Evolutionary conservation across 2,113 vertebrate genomes (phyloP).

Genomic region (Empidonax alnorum): DNA sequence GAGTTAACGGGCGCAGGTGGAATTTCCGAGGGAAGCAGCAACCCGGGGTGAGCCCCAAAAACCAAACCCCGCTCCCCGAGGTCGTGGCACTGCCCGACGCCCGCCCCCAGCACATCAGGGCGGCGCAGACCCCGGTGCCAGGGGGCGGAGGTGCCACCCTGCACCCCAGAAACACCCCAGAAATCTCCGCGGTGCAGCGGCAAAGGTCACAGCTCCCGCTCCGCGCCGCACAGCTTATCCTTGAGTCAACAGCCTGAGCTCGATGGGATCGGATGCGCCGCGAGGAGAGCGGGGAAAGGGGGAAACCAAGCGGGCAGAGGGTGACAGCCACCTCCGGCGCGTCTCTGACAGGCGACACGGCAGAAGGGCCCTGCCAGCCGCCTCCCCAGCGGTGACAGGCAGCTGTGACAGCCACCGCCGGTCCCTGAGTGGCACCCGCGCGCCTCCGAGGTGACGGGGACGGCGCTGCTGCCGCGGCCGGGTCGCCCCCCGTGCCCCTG

Average conservation of each 20-base stretch:
- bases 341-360: constrained; percentile 50
- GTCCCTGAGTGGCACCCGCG: constrained; percentile 26
- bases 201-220: neutral
- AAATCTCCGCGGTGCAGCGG: accelerated
- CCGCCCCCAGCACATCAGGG: neutral
- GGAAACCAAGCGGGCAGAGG: neutral
- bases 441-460: neutral
- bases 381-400: constrained; percentile 18
- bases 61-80: neutral
- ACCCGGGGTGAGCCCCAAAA: neutral
- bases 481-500: neutral
- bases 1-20: neutral
- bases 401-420: constrained; percentile 24
- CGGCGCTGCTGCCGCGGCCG: neutral
- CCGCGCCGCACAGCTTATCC: neutral
- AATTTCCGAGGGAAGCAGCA: neutral
- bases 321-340: neutral
- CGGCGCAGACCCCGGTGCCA: accelerated
- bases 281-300: neutral
- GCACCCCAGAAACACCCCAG: neutral
- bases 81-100: accelerated
- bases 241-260: neutral
- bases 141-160: neutral
- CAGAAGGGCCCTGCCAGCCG: neutral
- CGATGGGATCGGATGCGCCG: neutral